A percentile compares a stretch with the other conserved stretches of the same genome.
Conservation (phyloP, 1,140 invertebrate genomes). For the Neelides sp. region DNA sequence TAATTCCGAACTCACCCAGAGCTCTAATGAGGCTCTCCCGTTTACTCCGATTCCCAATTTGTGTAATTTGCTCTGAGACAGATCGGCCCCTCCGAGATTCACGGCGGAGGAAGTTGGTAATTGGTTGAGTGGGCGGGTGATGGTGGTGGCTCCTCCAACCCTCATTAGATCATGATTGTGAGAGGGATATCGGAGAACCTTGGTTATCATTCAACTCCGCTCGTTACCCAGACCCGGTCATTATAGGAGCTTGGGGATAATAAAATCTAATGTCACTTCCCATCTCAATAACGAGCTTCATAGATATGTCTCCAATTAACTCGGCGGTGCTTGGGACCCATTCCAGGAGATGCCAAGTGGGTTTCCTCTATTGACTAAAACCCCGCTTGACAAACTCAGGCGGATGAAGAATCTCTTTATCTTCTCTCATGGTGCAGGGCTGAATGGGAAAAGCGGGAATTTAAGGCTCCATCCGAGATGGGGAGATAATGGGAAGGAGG, state of each 20-base stretch:
- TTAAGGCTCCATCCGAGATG: not conserved
- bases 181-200: no score
- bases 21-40: no score
- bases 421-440: not conserved
- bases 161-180: no score
- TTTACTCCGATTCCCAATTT: no score
- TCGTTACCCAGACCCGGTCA: conserved; percentile 26
- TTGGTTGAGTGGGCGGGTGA: not conserved
- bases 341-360: not conserved
- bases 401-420: conserved; percentile 5
- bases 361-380: conserved; percentile 1
- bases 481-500: no score
- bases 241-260: conserved; percentile 22
- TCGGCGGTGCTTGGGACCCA: conserved; percentile 23
- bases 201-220: conserved; percentile 29
- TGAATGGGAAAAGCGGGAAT: not conserved
- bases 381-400: not conserved
- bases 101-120: not conserved
- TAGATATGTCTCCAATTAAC: conserved; percentile 31
- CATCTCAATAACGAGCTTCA: conserved; percentile 30
- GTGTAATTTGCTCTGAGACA: no score
- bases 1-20: no score
- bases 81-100: not conserved
- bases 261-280: conserved; percentile 29
- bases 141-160: not conserved